Conservation (phyloP, 1,140 invertebrate species). For the Drosophila bifasciata region DNA sequence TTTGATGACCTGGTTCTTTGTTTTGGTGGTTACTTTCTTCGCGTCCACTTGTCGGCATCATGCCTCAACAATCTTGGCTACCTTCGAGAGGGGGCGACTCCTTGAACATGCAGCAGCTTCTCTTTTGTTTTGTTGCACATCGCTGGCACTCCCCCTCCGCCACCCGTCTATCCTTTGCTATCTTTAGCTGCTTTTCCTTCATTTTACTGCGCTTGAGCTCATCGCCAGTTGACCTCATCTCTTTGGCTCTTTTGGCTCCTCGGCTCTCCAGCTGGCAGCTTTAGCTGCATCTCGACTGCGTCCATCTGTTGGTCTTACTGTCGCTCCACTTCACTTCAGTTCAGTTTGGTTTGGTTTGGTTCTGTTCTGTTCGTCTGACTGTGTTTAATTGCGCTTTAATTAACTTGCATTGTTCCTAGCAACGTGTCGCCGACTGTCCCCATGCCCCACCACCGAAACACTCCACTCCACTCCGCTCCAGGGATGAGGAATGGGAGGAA, state of each 20-base stretch:
- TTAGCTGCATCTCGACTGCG: slow-evolving; percentile 17
- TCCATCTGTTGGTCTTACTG: background rate
- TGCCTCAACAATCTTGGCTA: too few species aligned
- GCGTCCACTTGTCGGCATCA: too few species aligned
- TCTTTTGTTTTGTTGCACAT: too few species aligned
- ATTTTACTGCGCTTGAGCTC: slow-evolving; percentile 1
- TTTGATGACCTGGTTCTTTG: too few species aligned
- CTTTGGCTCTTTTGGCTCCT: slow-evolving; percentile 11
- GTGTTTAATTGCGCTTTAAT: slow-evolving; percentile 78
- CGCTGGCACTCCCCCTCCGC: too few species aligned
- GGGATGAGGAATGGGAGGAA: too few species aligned
- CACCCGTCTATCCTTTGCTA: background rate
- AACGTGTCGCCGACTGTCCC: slow-evolving; percentile 55
- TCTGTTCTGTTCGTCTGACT: too few species aligned
- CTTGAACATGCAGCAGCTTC: too few species aligned
- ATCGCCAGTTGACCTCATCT: slow-evolving; percentile 26
- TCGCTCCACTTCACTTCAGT: too few species aligned
- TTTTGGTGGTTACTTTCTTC: too few species aligned
- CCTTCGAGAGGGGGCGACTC: too few species aligned
- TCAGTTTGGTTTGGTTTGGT: too few species aligned
- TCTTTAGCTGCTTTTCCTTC: slow-evolving; percentile 1
- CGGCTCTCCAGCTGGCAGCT: background rate
- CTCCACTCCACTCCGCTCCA: background rate
- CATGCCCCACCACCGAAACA: background rate
- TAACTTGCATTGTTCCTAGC: slow-evolving; percentile 78